Evolutionary conservation across 2,113 vertebrate genomes (phyloP), one percentile per base, ranked within the genome.

Genomic region (Thalassoma bifasciatum): DNA sequence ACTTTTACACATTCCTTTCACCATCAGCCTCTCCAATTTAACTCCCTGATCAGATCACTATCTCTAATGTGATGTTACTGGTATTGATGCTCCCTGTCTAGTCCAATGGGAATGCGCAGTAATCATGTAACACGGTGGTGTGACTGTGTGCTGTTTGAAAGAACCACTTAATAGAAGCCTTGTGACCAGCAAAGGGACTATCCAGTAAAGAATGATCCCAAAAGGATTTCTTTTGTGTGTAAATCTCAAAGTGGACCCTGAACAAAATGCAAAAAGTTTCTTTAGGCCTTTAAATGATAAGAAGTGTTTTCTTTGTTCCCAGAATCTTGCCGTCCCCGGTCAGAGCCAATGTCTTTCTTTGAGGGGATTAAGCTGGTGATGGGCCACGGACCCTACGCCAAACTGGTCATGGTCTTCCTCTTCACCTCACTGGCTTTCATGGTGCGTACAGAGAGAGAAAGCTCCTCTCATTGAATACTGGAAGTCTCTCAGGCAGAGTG

Each of bases 341-440:
- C 91, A 1, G 89, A 95, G 7, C 94, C 93, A 0, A 89, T 94
- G 74, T 91, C 95, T 14, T 99, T 98, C 90, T 94, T 95, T 79
- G 93, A 89, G 73, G 96, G 98, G 38, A 92, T 99, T 72, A 95
- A 93, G 75, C 89, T 97, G 77, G 96, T 99, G 81, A 96, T 98
- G 96, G 94, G 95, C 14, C 94, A 99, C 0, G 89, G 96, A 36
- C 95, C 98, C 0, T 99, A 99, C 2, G 90, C 95, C 88, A 99
- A 95, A 64, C 95, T 99, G 66, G 96, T 99, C 1, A 90, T 94
- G 0, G 97, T 93, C 63, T 99, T 99, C 90, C 96, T 99, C 69
- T 99, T 98, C 69, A 98, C 97, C 59, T 99, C 98, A 0, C 85
- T 99, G 78, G 98, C 91, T 24, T 99, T 99, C 87, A 97, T 98